Percentiles rank a stretch among this genome's conserved stretches.
These are phyloP conservation scores for Heliconius nattereri DNA, from an alignment of 1,140 invertebrate species.

Conservation along the genomic window DNA sequence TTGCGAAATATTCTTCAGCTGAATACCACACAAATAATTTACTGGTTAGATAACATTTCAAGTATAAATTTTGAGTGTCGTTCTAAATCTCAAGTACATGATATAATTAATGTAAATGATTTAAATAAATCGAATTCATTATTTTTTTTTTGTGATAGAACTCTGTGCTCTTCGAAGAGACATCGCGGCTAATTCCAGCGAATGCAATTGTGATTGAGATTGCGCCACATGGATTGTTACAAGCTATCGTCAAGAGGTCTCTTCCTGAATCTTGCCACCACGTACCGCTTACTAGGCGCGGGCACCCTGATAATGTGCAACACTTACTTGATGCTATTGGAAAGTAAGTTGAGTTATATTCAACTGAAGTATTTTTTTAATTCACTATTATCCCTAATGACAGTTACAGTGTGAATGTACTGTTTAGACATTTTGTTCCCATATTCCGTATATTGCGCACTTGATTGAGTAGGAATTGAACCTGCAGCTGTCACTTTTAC, in stretches of 20 bases:
- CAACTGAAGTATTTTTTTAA: too few relatives aligned
- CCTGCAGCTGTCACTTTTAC: too few relatives aligned
- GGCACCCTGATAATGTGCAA: conserved; percentile 86
- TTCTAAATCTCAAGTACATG: too few relatives aligned
- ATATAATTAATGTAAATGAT: too few relatives aligned
- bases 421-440: too few relatives aligned
- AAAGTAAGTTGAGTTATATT: conserved; percentile 73
- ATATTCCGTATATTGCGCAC: too few relatives aligned
- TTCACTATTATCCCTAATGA: too few relatives aligned
- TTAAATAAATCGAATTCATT: too few relatives aligned
- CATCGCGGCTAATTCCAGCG: conserved; percentile 86
- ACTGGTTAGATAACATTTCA: conserved; percentile 77
- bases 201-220: conserved; percentile 90
- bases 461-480: too few relatives aligned
- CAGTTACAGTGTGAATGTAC: too few relatives aligned
- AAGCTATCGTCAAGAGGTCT: conserved; percentile 86
- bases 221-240: conserved; percentile 90
- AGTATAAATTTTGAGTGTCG: too few relatives aligned
- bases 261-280: conserved; percentile 84
- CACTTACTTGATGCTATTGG: conserved; percentile 87
- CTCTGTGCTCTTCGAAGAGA: conserved; percentile 93
- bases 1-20: conserved; percentile 87
- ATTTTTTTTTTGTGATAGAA: too few relatives aligned
- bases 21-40: conserved; percentile 97
- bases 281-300: conserved; percentile 89